These are phyloP conservation scores for Tethya wilhelma DNA, from an alignment of 37 sponge, comb jelly and placozoan genomes.

Conservation along the genomic window DNA sequence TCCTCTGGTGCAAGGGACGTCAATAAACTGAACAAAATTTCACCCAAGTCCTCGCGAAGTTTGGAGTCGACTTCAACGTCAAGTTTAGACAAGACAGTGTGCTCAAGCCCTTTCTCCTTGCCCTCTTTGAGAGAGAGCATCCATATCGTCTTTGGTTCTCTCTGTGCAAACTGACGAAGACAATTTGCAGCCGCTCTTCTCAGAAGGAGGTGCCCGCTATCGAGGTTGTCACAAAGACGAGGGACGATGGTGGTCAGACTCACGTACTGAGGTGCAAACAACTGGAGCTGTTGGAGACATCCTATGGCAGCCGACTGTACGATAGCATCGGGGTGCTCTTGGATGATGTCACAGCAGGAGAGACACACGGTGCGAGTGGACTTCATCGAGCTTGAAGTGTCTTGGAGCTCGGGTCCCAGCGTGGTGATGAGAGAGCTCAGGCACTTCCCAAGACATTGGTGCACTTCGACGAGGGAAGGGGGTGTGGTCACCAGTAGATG, in stretches of 20 bases:
- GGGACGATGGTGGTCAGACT: conserved; percentile 53
- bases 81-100: conserved; percentile 66
- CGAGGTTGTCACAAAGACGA: conserved; percentile 59
- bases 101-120: conserved; percentile 41
- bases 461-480: conserved; percentile 62
- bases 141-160: conserved; percentile 77
- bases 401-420: conserved; percentile 96
- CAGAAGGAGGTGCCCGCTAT: conserved; percentile 74
- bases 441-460: conserved; percentile 92
- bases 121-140: background rate
- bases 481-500: conserved; percentile 77
- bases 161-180: conserved; percentile 89
- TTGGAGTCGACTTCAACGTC: conserved; percentile 78
- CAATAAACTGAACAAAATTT: conserved; percentile 86
- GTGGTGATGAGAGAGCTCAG: conserved; percentile 92
- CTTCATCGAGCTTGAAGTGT: conserved; percentile 51
- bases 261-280: conserved; percentile 92
- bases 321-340: conserved; percentile 86
- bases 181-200: conserved; percentile 82
- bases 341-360: conserved; percentile 63
- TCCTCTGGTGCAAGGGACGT: conserved; percentile 71
- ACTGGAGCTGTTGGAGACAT: conserved; percentile 93
- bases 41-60: conserved; percentile 76
- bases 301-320: conserved; percentile 87
- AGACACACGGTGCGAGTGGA: conserved; percentile 56